Base-by-base conservation (phyloP, 2,113 vertebrate genomes). In the Oncorhynchus keta region DNA sequence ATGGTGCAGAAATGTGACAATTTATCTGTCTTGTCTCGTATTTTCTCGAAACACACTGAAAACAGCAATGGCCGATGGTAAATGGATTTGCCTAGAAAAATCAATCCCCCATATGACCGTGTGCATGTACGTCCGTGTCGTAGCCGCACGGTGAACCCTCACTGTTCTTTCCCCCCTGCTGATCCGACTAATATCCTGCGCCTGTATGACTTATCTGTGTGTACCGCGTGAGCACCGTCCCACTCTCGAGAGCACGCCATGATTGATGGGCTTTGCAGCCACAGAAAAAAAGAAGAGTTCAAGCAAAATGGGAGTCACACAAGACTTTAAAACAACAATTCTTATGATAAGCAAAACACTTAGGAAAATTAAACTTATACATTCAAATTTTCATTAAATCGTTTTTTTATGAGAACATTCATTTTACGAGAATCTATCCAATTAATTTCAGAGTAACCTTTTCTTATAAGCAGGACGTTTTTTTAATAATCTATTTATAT, bases 311-410 rank as follows among this genome's bases (percentile, higher is more conserved):
- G 70, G 70, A 49, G 78, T 73, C 71, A 73, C 57, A 73, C 72
- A 73, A 61, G 74, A 80, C 59, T 66, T 69, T 73, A 75, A 70
- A 70, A 35, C 51, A 14, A 51, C 70, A 51, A 74, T 62, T 79
- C 70, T 76, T 79, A 76, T 79, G 64, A 79, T 79, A 76, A 57
- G 70, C 32, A 76, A 82, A 78, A 83, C 77, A 83, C 77, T 83
- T 83, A 76, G 68, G 77, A 72, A 72, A 73, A 83, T 79, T 83
- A 76, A 74, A 73, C 66, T 12, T 62, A 57, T 39, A 65, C 55
- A 65, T 70, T 62, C 30, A 59, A 2, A n/a, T 32, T 35, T 72
- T 69, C 73, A 79, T 82, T 26, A 67, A 67, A 75, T 69, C 18
- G 48, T 48, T 59, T 55, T 30, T 45, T 72, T 74, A 75, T 72